A percentile compares a stretch with the other conserved stretches of the same genome.
phyloP scores from a whole-genome alignment of 2,113 vertebrate species.

The Gnathonemus longibarbis region DNA sequence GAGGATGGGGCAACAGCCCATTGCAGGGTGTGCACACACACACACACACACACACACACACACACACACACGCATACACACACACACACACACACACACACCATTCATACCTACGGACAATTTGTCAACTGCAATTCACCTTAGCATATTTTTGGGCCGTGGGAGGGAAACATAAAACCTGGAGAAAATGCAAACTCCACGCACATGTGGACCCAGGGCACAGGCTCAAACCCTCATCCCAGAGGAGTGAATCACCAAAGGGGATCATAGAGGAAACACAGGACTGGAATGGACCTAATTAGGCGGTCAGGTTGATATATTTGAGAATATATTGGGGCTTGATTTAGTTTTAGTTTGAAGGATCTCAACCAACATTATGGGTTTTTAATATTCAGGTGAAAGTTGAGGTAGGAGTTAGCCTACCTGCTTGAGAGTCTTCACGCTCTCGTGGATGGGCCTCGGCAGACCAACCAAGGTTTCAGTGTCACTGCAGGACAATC shows the following conservation, averaged over 20 bases:
- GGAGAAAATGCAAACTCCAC: background rate
- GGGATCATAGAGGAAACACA: background rate
- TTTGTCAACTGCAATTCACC: background rate
- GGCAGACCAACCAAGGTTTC: conserved; percentile 91
- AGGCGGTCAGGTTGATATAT: background rate
- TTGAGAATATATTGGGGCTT: background rate
- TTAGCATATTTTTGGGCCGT: background rate
- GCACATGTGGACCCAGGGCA: background rate
- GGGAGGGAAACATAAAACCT: background rate
- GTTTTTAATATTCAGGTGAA: background rate
- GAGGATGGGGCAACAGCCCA: background rate
- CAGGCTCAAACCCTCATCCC: background rate
- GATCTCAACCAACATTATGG: background rate
- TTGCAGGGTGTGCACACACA: background rate
- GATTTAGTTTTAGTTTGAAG: background rate
- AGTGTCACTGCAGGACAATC: conserved; percentile 68
- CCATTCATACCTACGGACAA: background rate
- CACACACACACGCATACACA: background rate
- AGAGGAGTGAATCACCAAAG: background rate
- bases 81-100: no score
- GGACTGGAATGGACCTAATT: background rate
- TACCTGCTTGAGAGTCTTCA: conserved; percentile 96
- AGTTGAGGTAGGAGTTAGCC: conserved; percentile 7
- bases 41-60: background rate
- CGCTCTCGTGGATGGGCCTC: conserved; percentile 90